These are phyloP conservation scores for Propithecus coquereli DNA, from an alignment of 2,113 vertebrate genomes.

Conservation along the genomic window DNA sequence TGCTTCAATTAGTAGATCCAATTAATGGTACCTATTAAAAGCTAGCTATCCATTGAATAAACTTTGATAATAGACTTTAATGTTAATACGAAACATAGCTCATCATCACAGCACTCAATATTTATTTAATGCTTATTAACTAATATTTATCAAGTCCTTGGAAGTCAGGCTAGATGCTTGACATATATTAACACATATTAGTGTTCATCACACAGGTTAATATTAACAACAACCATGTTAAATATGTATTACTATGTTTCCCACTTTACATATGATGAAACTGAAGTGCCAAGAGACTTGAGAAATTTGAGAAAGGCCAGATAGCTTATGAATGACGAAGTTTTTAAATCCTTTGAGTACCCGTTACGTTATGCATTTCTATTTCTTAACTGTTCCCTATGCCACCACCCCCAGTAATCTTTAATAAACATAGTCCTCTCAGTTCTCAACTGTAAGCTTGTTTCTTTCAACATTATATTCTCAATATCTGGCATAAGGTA, in stretches of 20 bases:
- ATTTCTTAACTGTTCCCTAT: neutral
- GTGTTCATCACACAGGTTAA: neutral
- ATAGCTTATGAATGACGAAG: neutral
- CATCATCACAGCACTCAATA: neutral
- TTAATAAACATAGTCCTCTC: neutral
- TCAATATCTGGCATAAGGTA: neutral
- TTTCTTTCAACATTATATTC: neutral
- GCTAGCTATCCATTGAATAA: neutral
- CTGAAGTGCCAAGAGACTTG: neutral
- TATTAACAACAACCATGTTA: neutral
- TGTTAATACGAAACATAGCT: neutral
- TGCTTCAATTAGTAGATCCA: neutral
- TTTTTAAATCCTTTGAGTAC: neutral
- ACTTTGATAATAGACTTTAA: neutral
- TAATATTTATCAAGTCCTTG: neutral
- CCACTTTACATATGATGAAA: neutral
- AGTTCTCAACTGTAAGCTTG: neutral
- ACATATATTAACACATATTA: neutral
- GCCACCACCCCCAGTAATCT: neutral
- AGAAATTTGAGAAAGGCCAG: neutral
- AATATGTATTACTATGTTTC: neutral
- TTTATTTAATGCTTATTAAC: neutral
- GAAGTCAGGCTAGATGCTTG: neutral
- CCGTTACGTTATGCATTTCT: neutral
- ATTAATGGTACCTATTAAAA: neutral